Conservation (phyloP, 1,140 invertebrate genomes). For the Steinernema khuongi region DNA sequence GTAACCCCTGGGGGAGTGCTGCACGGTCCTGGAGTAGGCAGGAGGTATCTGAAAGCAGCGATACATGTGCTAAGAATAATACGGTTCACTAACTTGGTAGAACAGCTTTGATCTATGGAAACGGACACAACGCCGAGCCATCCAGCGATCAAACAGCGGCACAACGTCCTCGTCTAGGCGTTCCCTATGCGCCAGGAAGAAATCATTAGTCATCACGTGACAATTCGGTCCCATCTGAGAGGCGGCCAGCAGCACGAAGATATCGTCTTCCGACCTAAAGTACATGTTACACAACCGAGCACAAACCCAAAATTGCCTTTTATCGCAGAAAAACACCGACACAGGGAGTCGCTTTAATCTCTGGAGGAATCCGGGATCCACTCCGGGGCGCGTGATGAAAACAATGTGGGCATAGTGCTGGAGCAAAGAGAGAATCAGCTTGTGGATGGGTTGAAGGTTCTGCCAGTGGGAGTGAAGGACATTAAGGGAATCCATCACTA, state of each 20-base stretch:
- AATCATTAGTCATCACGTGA: background rate
- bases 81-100: background rate
- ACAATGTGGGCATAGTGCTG: background rate
- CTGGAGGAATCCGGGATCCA: background rate
- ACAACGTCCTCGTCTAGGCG: background rate
- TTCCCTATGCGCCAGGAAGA: background rate
- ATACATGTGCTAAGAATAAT: background rate
- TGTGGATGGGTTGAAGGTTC: background rate
- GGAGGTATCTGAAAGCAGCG: background rate
- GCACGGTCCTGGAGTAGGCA: background rate
- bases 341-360: background rate
- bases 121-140: background rate
- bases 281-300: background rate
- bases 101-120: background rate
- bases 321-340: background rate
- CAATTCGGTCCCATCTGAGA: background rate
- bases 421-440: background rate
- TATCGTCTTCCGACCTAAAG: background rate
- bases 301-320: background rate
- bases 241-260: background rate
- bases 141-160: background rate
- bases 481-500: background rate
- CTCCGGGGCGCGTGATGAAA: background rate
- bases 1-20: background rate
- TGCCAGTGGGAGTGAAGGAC: background rate